Evolutionary conservation across 2,888 invertebrate genomes (phyloP), one percentile per base, ranked within the genome.

Genomic region (Kryphioiulus occultus): DNA sequence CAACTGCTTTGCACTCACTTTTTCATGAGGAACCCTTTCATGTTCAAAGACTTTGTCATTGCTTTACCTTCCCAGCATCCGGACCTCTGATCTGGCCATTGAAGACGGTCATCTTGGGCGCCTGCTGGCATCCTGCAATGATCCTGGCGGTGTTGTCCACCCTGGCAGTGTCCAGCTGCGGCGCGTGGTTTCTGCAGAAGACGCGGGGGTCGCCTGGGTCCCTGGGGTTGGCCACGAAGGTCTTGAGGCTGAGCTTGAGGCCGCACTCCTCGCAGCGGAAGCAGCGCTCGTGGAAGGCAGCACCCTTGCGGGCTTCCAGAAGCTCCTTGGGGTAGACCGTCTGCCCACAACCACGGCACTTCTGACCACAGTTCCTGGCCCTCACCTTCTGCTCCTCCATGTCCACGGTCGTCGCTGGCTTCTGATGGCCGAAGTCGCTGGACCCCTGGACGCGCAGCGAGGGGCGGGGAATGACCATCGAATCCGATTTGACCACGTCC

Each of bases 41-140:
- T n/a, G n/a, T n/a, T n/a, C n/a, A n/a, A 35, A 15, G 32, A 47
- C 0, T 47, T 17, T n/a, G n/a, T n/a, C n/a, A n/a, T n/a, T n/a
- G 47, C 53, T n/a, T 44, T 86, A 88, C 88, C 88, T 88, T 88
- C 87, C 88, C 88, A 42, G 85, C 88, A 22, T 88, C 86, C 30
- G 88, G 86, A n/a, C 88, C 88, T 22, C 88, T 86, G 19, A 88
- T 88, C 82, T 88, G 88, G 3, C 85, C 59, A n/a, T 88, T 88
- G 42, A 88, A 68, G 15, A 86, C 44, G 1, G 86, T 19, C 44
- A 88, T n/a, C 44, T 88, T 88, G 39, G 88, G 88, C 86, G 39
- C 86, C 26, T 86, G 35, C 35, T 68, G 82, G 30, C 44, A 87
- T 22, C 44, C 86, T 5, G 35, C 1, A 32, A 88, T 88, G 19